These are phyloP conservation scores for Tinea semifulvella DNA, from an alignment of 2,888 invertebrate species.

Conservation along the genomic window DNA sequence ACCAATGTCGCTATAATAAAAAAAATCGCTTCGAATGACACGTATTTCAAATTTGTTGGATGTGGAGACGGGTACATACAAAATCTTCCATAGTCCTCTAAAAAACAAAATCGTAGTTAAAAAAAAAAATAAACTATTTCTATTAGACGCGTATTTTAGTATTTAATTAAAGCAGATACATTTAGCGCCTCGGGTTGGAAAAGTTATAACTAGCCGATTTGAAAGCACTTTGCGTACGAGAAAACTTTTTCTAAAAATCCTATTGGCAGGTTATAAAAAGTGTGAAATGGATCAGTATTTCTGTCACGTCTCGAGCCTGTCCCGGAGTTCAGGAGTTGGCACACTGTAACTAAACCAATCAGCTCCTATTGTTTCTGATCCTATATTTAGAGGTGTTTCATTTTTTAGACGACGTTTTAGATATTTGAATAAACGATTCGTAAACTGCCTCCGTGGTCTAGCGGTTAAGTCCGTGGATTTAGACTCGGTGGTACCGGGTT, in stretches of 20 bases:
- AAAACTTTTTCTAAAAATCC: slow-evolving; percentile 1
- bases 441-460: too few relatives aligned
- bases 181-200: neutral
- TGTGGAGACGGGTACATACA: too few relatives aligned
- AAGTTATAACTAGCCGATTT: slow-evolving; percentile 1
- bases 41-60: too few relatives aligned
- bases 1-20: too few relatives aligned
- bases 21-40: too few relatives aligned
- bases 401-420: neutral
- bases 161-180: neutral
- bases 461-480: too few relatives aligned
- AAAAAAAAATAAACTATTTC: too few relatives aligned
- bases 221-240: slow-evolving; percentile 5
- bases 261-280: slow-evolving; percentile 29
- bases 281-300: slow-evolving; percentile 35
- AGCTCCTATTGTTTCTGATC: slow-evolving; percentile 48
- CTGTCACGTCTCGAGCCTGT: slow-evolving; percentile 37
- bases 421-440: neutral
- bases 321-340: slow-evolving; percentile 41
- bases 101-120: too few relatives aligned
- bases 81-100: too few relatives aligned
- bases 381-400: slow-evolving; percentile 6
- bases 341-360: slow-evolving; percentile 59
- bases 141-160: too few relatives aligned
- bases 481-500: too few relatives aligned